These are phyloP conservation scores for Myotis myotis DNA, from an alignment of 2,797 vertebrate genomes.

Conservation along the genomic window DNA sequence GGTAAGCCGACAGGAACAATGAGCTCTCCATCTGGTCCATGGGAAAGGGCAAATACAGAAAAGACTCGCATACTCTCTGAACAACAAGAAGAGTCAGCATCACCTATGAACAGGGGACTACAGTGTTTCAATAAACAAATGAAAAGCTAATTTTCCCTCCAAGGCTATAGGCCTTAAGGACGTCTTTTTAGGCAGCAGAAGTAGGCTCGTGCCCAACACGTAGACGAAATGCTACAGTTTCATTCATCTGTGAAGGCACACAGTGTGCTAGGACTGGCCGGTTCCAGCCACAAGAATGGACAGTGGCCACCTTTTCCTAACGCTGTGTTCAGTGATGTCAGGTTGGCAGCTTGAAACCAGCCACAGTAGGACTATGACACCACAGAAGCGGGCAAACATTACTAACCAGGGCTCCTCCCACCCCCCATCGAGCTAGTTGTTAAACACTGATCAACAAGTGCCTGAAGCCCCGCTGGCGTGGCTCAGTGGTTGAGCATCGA, in stretches of 20 bases:
- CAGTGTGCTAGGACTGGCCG: not conserved
- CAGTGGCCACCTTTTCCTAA: not conserved
- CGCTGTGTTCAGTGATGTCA: not conserved
- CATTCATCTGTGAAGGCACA: not conserved
- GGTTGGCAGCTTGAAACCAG: not conserved
- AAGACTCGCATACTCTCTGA: not conserved
- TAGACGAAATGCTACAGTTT: slow-evolving; percentile 26
- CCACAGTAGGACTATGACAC: not conserved
- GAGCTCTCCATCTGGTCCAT: not conserved
- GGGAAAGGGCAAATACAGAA: not conserved
- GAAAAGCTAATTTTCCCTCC: not conserved
- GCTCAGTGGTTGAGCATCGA: too few species aligned
- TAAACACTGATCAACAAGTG: not conserved
- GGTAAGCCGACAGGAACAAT: not conserved
- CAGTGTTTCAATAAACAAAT: not conserved
- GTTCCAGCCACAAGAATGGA: not conserved
- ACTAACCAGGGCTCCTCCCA: not conserved
- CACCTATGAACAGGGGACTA: not conserved
- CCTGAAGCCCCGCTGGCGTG: too few species aligned
- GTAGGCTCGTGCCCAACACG: not conserved
- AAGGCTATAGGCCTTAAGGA: not conserved
- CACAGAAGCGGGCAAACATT: not conserved
- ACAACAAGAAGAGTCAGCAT: not conserved
- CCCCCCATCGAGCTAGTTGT: not conserved
- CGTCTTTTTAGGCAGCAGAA: not conserved